Evolutionary conservation across 2,888 invertebrate species (phyloP).

Genomic region (Lepidochitona cinerea): DNA sequence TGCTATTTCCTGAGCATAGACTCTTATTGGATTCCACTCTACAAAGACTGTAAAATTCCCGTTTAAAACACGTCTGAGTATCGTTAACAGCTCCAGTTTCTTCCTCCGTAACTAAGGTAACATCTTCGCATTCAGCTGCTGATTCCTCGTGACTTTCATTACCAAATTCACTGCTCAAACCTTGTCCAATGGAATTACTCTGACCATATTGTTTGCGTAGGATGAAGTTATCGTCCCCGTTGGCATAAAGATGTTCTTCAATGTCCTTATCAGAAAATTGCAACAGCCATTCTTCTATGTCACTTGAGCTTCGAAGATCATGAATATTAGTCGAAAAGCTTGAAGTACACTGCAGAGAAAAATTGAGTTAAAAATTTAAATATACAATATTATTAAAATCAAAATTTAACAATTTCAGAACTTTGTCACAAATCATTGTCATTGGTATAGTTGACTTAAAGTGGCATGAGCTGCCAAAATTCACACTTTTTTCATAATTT

Average conservation of each 20-base stretch:
- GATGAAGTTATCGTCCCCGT: not conserved
- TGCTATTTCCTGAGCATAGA: slow-evolving; percentile 36
- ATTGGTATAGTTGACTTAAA: too few species aligned
- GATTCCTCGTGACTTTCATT: not conserved
- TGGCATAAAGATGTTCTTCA: slow-evolving; percentile 16
- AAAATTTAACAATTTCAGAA: too few species aligned
- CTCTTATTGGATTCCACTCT: slow-evolving; percentile 54
- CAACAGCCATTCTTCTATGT: slow-evolving; percentile 27
- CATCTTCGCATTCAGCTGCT: slow-evolving; percentile 7
- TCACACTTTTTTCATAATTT: too few species aligned
- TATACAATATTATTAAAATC: too few species aligned
- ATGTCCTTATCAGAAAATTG: slow-evolving; percentile 28
- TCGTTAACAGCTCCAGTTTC: slow-evolving; percentile 14
- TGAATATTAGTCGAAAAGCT: not conserved
- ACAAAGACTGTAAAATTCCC: slow-evolving; percentile 63
- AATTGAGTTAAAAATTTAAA: too few species aligned
- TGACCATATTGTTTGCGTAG: not conserved
- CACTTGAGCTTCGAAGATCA: not conserved
- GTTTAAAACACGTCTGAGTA: slow-evolving; percentile 51
- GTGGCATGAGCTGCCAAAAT: too few species aligned
- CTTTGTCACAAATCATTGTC: too few species aligned
- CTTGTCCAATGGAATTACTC: slow-evolving; percentile 25
- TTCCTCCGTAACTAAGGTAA: slow-evolving; percentile 6
- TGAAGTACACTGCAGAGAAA: not conserved
- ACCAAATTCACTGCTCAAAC: not conserved